phyloP scores from a whole-genome alignment of 2,888 invertebrate genomes.

The Papilio demoleus region DNA sequence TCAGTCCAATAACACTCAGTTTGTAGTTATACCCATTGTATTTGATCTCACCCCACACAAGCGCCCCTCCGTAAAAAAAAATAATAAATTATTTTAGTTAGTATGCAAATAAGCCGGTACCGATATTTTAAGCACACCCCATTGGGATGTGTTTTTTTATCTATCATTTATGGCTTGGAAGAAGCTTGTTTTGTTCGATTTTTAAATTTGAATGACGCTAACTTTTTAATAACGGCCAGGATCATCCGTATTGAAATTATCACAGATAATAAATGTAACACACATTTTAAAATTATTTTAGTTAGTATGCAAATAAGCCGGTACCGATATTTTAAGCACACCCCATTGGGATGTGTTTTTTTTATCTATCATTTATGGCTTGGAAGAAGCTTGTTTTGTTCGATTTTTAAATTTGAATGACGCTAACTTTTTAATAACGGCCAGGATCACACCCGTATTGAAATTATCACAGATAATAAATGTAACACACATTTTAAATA shows the following conservation, averaged over 20 bases:
- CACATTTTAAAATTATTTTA: neutral
- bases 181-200: slow-evolving; percentile 44
- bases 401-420: slow-evolving; percentile 22
- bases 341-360: slow-evolving; percentile 75
- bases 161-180: slow-evolving; percentile 73
- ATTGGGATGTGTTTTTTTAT: slow-evolving; percentile 71
- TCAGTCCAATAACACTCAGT: slow-evolving; percentile 79
- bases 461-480: neutral
- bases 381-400: slow-evolving; percentile 54
- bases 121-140: slow-evolving; percentile 82
- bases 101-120: slow-evolving; percentile 81
- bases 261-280: neutral
- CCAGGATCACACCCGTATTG: too few species aligned
- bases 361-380: slow-evolving; percentile 72
- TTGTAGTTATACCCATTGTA: slow-evolving; percentile 78
- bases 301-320: slow-evolving; percentile 75
- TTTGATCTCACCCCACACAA: slow-evolving; percentile 71
- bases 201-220: slow-evolving; percentile 18
- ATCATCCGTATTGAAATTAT: neutral
- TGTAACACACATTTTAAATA: neutral
- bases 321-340: slow-evolving; percentile 80
- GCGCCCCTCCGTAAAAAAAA: slow-evolving; percentile 80
- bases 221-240: slow-evolving; percentile 8
- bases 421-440: slow-evolving; percentile 13
- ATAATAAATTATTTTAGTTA: slow-evolving; percentile 84